A percentile compares a stretch with the other conserved stretches of the same genome.
Conservation (phyloP, 2,888 invertebrate genomes). For the Acleris cristana region DNA sequence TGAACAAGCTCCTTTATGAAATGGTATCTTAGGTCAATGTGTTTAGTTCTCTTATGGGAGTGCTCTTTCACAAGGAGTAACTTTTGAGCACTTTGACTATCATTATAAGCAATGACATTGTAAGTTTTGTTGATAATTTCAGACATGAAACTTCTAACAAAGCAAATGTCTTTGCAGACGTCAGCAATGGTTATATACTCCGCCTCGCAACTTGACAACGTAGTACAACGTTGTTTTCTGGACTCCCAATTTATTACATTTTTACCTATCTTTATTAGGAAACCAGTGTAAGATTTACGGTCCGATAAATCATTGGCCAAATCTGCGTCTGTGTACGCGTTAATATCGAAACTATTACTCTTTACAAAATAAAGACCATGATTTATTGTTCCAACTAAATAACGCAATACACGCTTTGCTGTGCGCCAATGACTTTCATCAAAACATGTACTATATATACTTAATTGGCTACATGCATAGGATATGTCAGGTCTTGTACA, state of each 20-base stretch:
- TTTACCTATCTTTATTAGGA: not conserved
- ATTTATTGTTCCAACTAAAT: not conserved
- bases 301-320: slow-evolving; percentile 1
- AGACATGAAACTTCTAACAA: not conserved
- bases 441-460: slow-evolving; percentile 25
- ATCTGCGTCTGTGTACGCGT: slow-evolving; percentile 1
- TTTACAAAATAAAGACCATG: slow-evolving; percentile 5
- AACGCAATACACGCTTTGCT: not conserved
- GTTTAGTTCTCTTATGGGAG: slow-evolving; percentile 8
- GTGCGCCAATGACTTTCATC: slow-evolving; percentile 23
- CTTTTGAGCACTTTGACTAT: not conserved
- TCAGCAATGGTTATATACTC: not conserved
- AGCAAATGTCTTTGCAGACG: not conserved
- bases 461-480: slow-evolving; percentile 29
- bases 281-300: slow-evolving; percentile 9
- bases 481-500: slow-evolving; percentile 34
- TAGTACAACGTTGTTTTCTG: not conserved
- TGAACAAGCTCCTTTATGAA: slow-evolving; percentile 12
- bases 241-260: slow-evolving; percentile 1
- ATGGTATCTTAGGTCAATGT: not conserved
- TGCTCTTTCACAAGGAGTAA: not conserved
- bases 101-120: not conserved
- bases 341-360: not conserved
- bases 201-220: not conserved
- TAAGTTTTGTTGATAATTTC: slow-evolving; percentile 12